Evolutionary conservation across 2,113 vertebrate genomes (phyloP).

Genomic region (Myocastor coypus): DNA sequence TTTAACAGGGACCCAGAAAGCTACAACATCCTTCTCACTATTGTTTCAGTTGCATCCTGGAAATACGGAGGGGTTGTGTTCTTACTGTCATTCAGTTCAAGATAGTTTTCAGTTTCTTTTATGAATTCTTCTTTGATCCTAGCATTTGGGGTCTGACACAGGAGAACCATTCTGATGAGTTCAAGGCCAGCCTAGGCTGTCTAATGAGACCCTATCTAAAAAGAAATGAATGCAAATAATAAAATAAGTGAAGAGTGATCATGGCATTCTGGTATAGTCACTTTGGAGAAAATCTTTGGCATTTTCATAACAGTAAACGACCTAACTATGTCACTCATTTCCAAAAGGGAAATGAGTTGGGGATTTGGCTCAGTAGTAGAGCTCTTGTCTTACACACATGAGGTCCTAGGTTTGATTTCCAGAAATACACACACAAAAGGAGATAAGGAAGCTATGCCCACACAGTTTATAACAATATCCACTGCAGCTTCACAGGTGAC

Average conservation of each 20-base stretch:
- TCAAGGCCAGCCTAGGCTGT: neutral
- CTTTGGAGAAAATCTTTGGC: neutral
- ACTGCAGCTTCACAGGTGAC: neutral
- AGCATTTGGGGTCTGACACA: neutral
- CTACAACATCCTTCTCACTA: neutral
- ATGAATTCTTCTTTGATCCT: neutral
- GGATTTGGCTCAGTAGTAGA: too few species aligned
- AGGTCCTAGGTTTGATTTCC: neutral
- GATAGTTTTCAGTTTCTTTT: neutral
- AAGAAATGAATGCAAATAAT: neutral
- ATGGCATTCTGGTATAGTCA: neutral
- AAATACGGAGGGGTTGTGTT: neutral
- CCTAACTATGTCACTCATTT: neutral
- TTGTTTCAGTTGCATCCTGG: neutral
- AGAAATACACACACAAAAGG: neutral
- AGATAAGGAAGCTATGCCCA: neutral
- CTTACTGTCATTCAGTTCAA: neutral
- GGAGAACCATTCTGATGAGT: neutral
- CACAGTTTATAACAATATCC: neutral
- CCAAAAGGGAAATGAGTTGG: neutral
- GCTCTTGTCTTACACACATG: neutral
- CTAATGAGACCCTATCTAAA: neutral
- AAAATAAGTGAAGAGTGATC: neutral
- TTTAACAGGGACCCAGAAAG: neutral
- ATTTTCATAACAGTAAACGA: neutral